phyloP scores from a whole-genome alignment of 2,888 invertebrate genomes.

The Chrysina gloriosa region DNA sequence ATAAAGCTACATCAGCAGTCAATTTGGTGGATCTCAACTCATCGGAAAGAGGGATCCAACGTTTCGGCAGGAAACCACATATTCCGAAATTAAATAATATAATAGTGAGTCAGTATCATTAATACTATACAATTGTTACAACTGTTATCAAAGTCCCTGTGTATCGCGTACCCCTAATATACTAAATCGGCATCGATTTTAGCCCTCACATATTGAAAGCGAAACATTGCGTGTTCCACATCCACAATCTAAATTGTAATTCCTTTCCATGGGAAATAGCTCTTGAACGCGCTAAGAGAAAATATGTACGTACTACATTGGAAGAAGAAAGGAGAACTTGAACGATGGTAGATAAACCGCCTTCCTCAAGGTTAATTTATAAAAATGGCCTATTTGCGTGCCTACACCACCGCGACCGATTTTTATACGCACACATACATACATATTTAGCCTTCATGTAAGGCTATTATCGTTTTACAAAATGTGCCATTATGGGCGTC shows the following conservation, averaged over 20 bases:
- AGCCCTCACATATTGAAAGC: not conserved
- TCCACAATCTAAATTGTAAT: not conserved
- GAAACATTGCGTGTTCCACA: not conserved
- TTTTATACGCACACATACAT: constrained; percentile 16
- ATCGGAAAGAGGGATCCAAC: too few relatives aligned
- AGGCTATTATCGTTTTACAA: constrained; percentile 35
- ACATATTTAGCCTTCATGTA: constrained; percentile 32
- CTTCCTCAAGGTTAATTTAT: constrained; percentile 36
- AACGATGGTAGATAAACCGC: not conserved
- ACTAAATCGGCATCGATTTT: too few relatives aligned
- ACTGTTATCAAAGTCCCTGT: too few relatives aligned
- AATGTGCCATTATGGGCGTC: constrained; percentile 21
- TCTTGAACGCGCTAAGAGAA: not conserved
- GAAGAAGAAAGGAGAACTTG: not conserved
- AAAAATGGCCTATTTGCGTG: constrained; percentile 40
- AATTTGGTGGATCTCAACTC: too few relatives aligned
- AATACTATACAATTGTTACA: too few relatives aligned
- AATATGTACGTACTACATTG: not conserved
- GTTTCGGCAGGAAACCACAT: too few relatives aligned
- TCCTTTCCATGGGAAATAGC: not conserved
- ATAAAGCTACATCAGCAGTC: too few relatives aligned
- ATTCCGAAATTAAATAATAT: too few relatives aligned
- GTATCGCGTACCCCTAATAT: too few relatives aligned
- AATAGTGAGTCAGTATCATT: too few relatives aligned
- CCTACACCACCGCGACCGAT: constrained; percentile 22